Evolutionary conservation across 2,888 invertebrate species (phyloP).

Genomic region (Globia sparganii): DNA sequence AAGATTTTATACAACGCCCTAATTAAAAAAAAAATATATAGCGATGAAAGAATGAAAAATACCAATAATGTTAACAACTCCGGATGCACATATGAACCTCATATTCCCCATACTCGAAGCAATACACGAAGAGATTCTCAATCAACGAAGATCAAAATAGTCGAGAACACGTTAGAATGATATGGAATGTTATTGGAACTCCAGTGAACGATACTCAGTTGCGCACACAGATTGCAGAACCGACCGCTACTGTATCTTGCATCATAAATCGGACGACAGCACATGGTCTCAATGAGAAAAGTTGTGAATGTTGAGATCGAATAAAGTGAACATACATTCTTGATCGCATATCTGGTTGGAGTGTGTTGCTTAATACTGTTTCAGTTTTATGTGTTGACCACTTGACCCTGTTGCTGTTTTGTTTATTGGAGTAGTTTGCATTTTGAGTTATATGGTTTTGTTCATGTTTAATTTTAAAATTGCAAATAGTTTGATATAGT

Average conservation of each 20-base stretch:
- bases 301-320: slow-evolving; percentile 57
- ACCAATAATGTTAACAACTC: slow-evolving; percentile 27
- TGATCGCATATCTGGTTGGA: slow-evolving; percentile 29
- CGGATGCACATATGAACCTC: neutral
- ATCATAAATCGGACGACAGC: slow-evolving; percentile 67
- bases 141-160: slow-evolving; percentile 47
- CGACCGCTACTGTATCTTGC: slow-evolving; percentile 63
- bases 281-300: slow-evolving; percentile 67
- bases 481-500: neutral
- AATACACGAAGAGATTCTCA: slow-evolving; percentile 8
- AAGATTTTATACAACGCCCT: too few relatives aligned
- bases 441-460: slow-evolving; percentile 1
- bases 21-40: neutral
- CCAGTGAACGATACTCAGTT: slow-evolving; percentile 39
- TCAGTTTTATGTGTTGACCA: slow-evolving; percentile 18
- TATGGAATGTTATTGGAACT: slow-evolving; percentile 42
- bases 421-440: slow-evolving; percentile 16
- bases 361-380: slow-evolving; percentile 35
- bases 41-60: neutral
- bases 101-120: neutral
- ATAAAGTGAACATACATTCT: slow-evolving; percentile 57
- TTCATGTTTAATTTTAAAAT: neutral
- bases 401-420: slow-evolving; percentile 14
- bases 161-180: slow-evolving; percentile 20
- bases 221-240: slow-evolving; percentile 59